These are phyloP conservation scores for Lytechinus variegatus DNA, from an alignment of 35 echinoderm and acorn worm genomes.

Conservation along the genomic window DNA sequence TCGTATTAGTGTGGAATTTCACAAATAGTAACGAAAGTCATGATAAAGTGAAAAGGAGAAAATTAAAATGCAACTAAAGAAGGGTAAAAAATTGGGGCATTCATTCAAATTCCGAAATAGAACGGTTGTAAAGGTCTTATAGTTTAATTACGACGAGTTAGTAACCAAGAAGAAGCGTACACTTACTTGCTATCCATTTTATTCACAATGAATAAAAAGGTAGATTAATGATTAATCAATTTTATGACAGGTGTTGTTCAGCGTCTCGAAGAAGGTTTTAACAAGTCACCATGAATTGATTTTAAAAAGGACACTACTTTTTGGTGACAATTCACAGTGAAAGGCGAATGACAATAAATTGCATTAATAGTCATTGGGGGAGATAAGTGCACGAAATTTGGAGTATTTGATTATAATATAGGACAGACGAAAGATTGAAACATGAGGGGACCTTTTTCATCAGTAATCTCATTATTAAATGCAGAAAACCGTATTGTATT, in stretches of 20 bases:
- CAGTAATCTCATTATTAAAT: too few species aligned
- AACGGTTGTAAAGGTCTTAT: not conserved
- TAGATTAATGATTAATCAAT: slow-evolving; percentile 2
- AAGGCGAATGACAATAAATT: not conserved
- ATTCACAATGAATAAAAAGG: not conserved
- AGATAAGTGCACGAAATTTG: too few species aligned
- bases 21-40: not conserved
- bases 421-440: too few species aligned
- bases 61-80: not conserved
- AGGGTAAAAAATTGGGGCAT: not conserved
- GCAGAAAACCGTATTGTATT: too few species aligned
- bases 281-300: not conserved
- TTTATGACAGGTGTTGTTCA: not conserved
- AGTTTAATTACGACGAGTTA: not conserved
- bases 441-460: too few species aligned
- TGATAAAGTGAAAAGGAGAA: not conserved
- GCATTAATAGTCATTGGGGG: not conserved
- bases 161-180: not conserved
- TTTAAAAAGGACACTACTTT: not conserved
- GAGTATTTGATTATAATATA: too few species aligned
- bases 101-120: not conserved
- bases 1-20: not conserved
- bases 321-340: not conserved
- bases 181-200: not conserved
- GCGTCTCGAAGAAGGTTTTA: not conserved